Conservation (phyloP, 2,888 invertebrate genomes). For the Choreutis nemorana region DNA sequence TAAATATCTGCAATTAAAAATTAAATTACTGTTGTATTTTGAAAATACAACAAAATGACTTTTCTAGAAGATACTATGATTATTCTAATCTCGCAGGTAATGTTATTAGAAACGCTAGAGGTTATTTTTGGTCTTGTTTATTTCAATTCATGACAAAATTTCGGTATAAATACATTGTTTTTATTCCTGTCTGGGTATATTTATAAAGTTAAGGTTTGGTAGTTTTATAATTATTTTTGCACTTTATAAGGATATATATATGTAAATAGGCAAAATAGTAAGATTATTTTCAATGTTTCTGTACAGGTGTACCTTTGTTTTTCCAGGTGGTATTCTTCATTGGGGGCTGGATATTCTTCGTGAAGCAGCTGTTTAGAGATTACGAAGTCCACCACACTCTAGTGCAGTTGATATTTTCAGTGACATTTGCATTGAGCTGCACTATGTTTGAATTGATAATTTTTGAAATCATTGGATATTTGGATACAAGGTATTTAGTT, state of each 20-base stretch:
- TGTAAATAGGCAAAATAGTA: constrained; percentile 5
- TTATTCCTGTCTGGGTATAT: constrained; percentile 1
- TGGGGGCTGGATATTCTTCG: constrained; percentile 98
- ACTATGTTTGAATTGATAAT: constrained; percentile 99
- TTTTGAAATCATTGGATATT: constrained; percentile 95
- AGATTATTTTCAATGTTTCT: constrained; percentile 1
- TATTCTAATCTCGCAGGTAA: constrained; percentile 82
- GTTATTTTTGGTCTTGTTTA: constrained; percentile 4
- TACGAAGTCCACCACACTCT: constrained; percentile 96
- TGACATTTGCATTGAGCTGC: constrained; percentile 95
- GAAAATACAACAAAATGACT: constrained; percentile 66
- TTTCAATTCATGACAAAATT: not conserved
- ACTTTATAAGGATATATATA: not conserved
- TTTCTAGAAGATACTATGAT: constrained; percentile 85
- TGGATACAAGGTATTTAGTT: constrained; percentile 81
- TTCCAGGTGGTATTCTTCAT: constrained; percentile 91
- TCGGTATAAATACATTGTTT: constrained; percentile 9
- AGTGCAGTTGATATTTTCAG: constrained; percentile 95
- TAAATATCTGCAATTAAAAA: too few relatives aligned
- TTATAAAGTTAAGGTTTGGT: not conserved
- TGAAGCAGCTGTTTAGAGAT: constrained; percentile 95
- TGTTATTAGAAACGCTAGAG: constrained; percentile 12
- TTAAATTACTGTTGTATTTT: not conserved
- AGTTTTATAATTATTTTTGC: not conserved
- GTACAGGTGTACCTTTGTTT: constrained; percentile 6